Conservation (phyloP, 2,888 invertebrate genomes). For the Ceratothoa steindachneri region DNA sequence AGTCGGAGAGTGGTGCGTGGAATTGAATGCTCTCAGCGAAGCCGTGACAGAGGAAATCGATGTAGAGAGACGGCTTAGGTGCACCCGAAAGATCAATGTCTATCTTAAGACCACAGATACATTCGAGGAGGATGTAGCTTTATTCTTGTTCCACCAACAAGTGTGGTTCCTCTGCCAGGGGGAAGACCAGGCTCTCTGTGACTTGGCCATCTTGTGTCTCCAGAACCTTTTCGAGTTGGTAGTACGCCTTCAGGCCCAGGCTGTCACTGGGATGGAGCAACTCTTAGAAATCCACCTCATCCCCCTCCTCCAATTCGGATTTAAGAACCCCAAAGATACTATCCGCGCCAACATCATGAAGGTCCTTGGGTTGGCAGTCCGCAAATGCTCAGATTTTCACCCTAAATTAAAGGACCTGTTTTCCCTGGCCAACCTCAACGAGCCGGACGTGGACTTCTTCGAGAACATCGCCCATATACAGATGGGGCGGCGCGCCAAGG, state of each 20-base stretch:
- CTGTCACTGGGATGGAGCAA: constrained; percentile 61
- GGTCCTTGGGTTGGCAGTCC: constrained; percentile 68
- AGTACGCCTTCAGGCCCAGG: constrained; percentile 57
- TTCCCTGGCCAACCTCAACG: constrained; percentile 53
- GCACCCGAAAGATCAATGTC: constrained; percentile 16
- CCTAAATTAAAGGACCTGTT: constrained; percentile 26
- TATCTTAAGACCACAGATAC: constrained; percentile 19
- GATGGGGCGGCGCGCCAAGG: constrained; percentile 77
- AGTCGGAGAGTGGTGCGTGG: neutral
- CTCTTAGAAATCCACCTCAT: constrained; percentile 71
- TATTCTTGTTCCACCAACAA: constrained; percentile 29
- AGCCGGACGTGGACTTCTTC: constrained; percentile 88
- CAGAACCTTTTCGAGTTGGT: constrained; percentile 66
- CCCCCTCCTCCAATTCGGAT: constrained; percentile 66
- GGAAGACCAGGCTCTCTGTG: constrained; percentile 76
- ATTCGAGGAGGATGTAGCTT: constrained; percentile 25
- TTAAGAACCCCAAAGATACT: constrained; percentile 67
- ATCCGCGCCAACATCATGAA: constrained; percentile 74
- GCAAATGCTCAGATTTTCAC: constrained; percentile 28
- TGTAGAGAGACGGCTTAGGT: constrained; percentile 22
- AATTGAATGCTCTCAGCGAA: constrained; percentile 32
- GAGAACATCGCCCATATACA: constrained; percentile 86
- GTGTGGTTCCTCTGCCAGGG: constrained; percentile 56
- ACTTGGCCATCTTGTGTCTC: constrained; percentile 70
- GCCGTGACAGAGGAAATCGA: constrained; percentile 32